Evolutionary conservation across 2,888 invertebrate genomes (phyloP), one percentile per base, ranked within the genome.

Genomic region (Thelaira solivaga): DNA sequence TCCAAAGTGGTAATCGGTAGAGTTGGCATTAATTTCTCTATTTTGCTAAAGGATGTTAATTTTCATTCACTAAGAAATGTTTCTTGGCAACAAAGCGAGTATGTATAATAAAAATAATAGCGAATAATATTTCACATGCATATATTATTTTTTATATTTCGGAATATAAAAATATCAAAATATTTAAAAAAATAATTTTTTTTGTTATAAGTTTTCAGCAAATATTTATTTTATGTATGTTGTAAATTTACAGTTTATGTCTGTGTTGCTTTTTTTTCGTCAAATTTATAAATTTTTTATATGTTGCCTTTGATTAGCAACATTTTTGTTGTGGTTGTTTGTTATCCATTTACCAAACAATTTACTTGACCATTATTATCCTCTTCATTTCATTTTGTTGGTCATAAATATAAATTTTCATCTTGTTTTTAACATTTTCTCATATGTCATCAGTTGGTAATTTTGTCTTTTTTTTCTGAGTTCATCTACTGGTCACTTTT

Each of bases 391-490:
- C 39, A 73, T 64, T 80, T 72, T 72, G 71, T 69, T 72, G 64
- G 62, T 47, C 73, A 75, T 77, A 64, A 73, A 74, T 74, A 82
- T 82, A 82, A 81, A 82, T 81, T 81, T 81, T 79, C 80, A 82
- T 81, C 81, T 81, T 77, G 74, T 59, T 55, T 51, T 47, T 53
- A 64, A 74, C 61, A 67, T 65, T 76, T 51, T 49, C 72, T 69
- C 69, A 74, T 78, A 81, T 81, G 79, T 80, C 82, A 82, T 81
- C 81, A 81, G 81, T 82, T 80, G 75, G 81, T 80, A 77, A 80
- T 81, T 75, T 80, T 71, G 29, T 36, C 45, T 3, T 43, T 3
- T 71, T 59, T 51, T 68, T 57, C n/a, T 6, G n/a, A 47, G 49
- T 69, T 20, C 41, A 34, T 49, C 16, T 61, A 11, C n/a, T 31